These are phyloP conservation scores for Dallia pectoralis DNA, from an alignment of 2,797 vertebrate genomes.

Conservation along the genomic window DNA sequence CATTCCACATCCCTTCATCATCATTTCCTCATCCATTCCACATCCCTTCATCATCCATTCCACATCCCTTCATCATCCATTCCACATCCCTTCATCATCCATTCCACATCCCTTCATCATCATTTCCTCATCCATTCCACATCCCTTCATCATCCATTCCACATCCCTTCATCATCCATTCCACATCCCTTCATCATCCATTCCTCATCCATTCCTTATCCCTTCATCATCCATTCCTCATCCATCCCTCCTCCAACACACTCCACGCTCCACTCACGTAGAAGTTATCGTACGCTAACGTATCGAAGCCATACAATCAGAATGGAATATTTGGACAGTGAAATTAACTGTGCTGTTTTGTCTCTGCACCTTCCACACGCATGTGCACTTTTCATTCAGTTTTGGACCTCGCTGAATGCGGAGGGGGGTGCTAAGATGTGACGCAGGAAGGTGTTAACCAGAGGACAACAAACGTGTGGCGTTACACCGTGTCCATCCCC, in stretches of 20 bases:
- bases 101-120: background rate
- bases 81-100: too few relatives aligned
- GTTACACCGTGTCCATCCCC: background rate
- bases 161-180: conserved; percentile 27
- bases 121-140: conserved; percentile 15
- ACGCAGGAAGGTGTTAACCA: background rate
- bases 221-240: conserved; percentile 22
- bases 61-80: background rate
- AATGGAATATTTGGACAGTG: conserved; percentile 59
- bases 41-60: too few relatives aligned
- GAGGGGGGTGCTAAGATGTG: background rate
- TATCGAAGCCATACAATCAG: conserved; percentile 62
- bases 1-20: background rate
- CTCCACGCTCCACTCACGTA: conserved; percentile 57
- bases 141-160: background rate
- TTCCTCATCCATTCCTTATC: conserved; percentile 9
- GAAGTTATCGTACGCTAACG: conserved; percentile 66
- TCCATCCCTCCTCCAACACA: background rate
- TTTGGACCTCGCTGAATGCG: background rate
- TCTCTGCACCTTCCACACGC: too few relatives aligned
- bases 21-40: conserved; percentile 23
- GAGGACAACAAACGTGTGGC: background rate
- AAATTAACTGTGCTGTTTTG: too few relatives aligned
- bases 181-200: background rate
- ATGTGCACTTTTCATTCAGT: too few relatives aligned